A percentile compares a stretch with the other conserved stretches of the same genome.
Evolutionary conservation across 2,888 invertebrate genomes (phyloP).

Genomic region (Kryphioiulus occultus): DNA sequence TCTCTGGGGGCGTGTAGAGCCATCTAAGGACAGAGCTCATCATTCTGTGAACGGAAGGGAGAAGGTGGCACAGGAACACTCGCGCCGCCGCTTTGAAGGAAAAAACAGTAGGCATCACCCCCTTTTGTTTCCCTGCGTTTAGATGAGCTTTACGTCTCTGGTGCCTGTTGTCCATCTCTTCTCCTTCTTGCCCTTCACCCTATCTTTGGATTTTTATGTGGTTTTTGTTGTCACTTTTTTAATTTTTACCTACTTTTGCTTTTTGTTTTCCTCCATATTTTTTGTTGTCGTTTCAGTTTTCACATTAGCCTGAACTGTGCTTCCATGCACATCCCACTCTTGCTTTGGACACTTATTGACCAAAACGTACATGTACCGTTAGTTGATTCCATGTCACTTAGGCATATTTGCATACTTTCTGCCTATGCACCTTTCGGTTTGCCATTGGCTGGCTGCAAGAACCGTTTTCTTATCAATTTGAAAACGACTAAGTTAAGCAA

Average conservation of each 20-base stretch:
- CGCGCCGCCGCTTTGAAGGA: slow-evolving; percentile 50
- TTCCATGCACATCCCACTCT: neutral
- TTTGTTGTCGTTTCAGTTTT: neutral
- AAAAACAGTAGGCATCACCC: slow-evolving; percentile 52
- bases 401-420: neutral
- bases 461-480: too few relatives aligned
- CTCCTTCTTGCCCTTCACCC: slow-evolving; percentile 40
- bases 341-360: neutral
- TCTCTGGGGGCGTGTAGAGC: slow-evolving; percentile 45
- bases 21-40: slow-evolving; percentile 46
- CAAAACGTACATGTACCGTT: neutral
- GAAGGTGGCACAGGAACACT: slow-evolving; percentile 55
- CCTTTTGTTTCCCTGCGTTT: slow-evolving; percentile 45
- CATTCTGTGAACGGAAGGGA: slow-evolving; percentile 45
- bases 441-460: too few relatives aligned
- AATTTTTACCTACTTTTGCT: neutral
- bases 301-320: neutral
- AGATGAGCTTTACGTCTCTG: slow-evolving; percentile 43
- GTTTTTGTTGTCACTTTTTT: neutral
- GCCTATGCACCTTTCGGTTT: too few relatives aligned
- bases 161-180: slow-evolving; percentile 44
- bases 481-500: too few relatives aligned
- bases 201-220: slow-evolving; percentile 27
- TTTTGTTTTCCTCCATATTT: neutral
- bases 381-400: neutral